Evolutionary conservation across 2,113 vertebrate species (phyloP).

Genomic region (Oryzias melastigma): DNA sequence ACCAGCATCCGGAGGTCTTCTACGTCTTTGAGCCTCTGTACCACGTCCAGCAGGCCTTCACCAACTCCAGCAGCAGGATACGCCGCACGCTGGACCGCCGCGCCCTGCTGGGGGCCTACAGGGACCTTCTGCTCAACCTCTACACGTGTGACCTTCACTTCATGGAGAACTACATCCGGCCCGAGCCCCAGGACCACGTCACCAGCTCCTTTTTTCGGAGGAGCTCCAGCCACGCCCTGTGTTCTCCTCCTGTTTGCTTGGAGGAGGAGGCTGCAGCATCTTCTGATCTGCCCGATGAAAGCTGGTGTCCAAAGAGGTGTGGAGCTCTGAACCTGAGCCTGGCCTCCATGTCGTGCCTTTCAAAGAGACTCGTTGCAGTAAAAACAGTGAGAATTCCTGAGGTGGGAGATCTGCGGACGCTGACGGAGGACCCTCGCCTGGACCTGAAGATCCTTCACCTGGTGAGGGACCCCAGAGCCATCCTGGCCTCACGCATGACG

Average conservation of each 20-base stretch:
- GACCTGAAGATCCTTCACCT: slow-evolving; percentile 81
- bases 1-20: slow-evolving; percentile 80
- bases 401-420: slow-evolving; percentile 75
- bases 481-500: slow-evolving; percentile 79
- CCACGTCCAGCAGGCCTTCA: slow-evolving; percentile 79
- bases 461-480: slow-evolving; percentile 83
- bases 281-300: slow-evolving; percentile 55
- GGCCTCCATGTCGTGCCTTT: slow-evolving; percentile 72
- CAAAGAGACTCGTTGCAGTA: slow-evolving; percentile 70
- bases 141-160: slow-evolving; percentile 80
- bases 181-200: slow-evolving; percentile 74
- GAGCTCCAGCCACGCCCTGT: slow-evolving; percentile 80
- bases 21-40: slow-evolving; percentile 83
- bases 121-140: slow-evolving; percentile 80
- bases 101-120: slow-evolving; percentile 76
- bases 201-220: slow-evolving; percentile 75
- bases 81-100: slow-evolving; percentile 65
- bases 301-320: slow-evolving; percentile 77
- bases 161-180: slow-evolving; percentile 79
- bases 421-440: slow-evolving; percentile 80
- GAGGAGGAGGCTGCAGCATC: slow-evolving; percentile 16
- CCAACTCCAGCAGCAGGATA: slow-evolving; percentile 71
- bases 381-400: slow-evolving; percentile 80
- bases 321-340: slow-evolving; percentile 75
- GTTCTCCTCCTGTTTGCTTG: slow-evolving; percentile 75